Conservation (phyloP, 2,797 vertebrate genomes). For the Eulemur coronatus region DNA sequence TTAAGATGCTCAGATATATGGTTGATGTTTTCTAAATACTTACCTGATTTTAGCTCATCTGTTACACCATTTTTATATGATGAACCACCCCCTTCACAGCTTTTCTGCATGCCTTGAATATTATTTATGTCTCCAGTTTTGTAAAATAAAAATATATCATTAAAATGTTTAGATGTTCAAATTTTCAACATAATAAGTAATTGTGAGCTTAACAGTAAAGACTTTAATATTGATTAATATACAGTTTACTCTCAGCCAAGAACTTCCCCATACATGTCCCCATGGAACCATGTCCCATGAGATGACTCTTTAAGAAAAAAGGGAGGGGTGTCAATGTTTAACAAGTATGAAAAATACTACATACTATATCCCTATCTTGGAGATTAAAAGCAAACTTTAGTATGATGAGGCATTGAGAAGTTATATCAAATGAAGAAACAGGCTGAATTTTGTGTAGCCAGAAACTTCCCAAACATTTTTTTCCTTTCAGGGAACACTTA, state of each 20-base stretch:
- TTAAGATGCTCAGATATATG: not conserved
- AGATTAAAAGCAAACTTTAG: not conserved
- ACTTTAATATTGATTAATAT: not conserved
- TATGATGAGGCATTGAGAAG: not conserved
- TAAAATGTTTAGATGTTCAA: constrained; percentile 35
- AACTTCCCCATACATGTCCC: not conserved
- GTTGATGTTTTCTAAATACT: constrained; percentile 7
- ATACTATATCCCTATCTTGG: not conserved
- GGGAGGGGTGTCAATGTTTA: not conserved
- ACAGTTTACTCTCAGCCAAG: not conserved
- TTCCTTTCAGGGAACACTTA: not conserved
- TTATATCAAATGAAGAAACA: constrained; percentile 2
- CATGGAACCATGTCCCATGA: not conserved
- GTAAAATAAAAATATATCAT: constrained; percentile 34
- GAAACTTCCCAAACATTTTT: not conserved
- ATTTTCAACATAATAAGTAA: constrained; percentile 20
- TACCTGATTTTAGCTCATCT: not conserved
- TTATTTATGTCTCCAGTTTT: constrained; percentile 6
- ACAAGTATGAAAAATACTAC: not conserved
- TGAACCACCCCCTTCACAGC: not conserved
- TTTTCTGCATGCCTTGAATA: constrained; percentile 8
- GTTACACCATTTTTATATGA: constrained; percentile 14
- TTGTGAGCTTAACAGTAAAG: not conserved
- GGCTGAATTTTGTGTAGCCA: not conserved
- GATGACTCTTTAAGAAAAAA: not conserved